Evolutionary conservation across 2,797 vertebrate genomes (phyloP).

Genomic region (Acanthurus leucopareius): DNA sequence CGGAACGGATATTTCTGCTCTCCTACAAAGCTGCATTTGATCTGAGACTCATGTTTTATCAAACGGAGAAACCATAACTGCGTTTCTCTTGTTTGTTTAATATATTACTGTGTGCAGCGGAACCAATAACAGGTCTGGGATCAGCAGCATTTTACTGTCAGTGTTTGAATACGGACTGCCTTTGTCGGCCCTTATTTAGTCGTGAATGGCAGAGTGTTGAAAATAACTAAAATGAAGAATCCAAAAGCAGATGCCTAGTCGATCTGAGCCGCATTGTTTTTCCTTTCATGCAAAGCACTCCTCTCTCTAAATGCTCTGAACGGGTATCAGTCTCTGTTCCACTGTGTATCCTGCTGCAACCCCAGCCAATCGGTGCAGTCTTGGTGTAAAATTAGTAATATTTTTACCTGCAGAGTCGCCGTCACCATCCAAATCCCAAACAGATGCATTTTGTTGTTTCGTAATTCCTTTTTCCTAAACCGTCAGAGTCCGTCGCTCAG

Average conservation of each 20-base stretch:
- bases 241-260: not conserved
- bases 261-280: not conserved
- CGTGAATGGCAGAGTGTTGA: not conserved
- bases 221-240: not conserved
- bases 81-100: not conserved
- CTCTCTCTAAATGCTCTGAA: not conserved
- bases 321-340: constrained; percentile 7
- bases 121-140: constrained; percentile 28
- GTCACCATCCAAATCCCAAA: constrained; percentile 47
- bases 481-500: constrained; percentile 1
- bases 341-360: constrained; percentile 14
- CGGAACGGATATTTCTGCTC: not conserved
- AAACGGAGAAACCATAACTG: not conserved
- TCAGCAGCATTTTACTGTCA: constrained; percentile 5
- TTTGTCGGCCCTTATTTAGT: not conserved
- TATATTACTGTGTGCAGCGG: not conserved
- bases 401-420: constrained; percentile 67
- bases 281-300: not conserved
- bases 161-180: not conserved
- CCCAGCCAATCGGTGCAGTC: not conserved
- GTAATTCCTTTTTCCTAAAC: constrained; percentile 29
- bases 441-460: constrained; percentile 41
- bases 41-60: not conserved
- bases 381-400: not conserved
- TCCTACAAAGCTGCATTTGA: not conserved